Base-by-base conservation (phyloP, 1,140 invertebrate genomes). In the Zaprionus ornatus region DNA sequence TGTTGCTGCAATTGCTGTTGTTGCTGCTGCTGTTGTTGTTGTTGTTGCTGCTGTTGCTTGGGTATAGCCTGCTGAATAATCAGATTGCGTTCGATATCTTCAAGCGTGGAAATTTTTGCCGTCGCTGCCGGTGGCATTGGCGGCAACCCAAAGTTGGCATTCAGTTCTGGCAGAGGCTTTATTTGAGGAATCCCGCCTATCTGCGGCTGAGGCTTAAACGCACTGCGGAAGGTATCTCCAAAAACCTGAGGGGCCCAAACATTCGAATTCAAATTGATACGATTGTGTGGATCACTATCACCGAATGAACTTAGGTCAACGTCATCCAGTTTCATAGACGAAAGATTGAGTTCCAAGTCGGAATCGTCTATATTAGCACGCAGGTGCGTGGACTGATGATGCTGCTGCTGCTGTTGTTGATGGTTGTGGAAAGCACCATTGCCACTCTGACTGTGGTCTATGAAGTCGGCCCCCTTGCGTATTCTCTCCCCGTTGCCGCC, bases 251-350 rank as follows among this genome's bases (percentile, higher is more conserved):
- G 84, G 23, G 93, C 91, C 94, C 94, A 94, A 13, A 94, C 94
- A 54, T 92, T 93, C 3, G 94, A 93, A 68, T 92, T 88, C 25
- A 91, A 64, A 23, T 80, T 91, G 6, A 92, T 65, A n/a, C 92
- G 78, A 29, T 77, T 83, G 57, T 48, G 74, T 12, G 42, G 68
- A 50, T 75, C 78, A 55, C 72, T 77, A 37, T 94, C 94, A 59
- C 93, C 93, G 27, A 83, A 91, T 15, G 78, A 66, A 48, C 81
- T 79, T 9, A 92, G 29, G 37, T 93, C 92, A n/a, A 93, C 93
- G 69, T 94, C 94, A 73, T 95, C 94, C 45, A 95, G 82, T 73
- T 94, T 94, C 90, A 95, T 92, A 71, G 94, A 93, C 2, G 94
- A 94, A 19, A 95, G 79, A 82, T 94, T 95, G 23, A 92, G 52